Base-by-base conservation (phyloP, 2,113 vertebrate species). In the Corythaixoides concolor region DNA sequence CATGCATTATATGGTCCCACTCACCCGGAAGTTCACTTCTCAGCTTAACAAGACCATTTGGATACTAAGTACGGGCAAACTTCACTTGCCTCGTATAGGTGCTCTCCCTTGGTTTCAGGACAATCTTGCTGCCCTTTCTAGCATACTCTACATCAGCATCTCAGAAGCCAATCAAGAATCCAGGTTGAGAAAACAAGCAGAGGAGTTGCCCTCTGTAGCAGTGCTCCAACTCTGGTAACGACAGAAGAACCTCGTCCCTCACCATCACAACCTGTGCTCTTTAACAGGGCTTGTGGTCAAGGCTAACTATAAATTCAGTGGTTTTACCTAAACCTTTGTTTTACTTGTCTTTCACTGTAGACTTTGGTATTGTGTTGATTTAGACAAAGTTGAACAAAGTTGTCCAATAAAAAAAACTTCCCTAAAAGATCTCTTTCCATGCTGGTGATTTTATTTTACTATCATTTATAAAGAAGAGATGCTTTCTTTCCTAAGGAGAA, bases 241-340 rank as follows among this genome's bases (percentile, higher is more conserved):
- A 45, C 15, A 92, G 15, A 15, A 81, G 26, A 88, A 67, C 6
- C 9, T 10, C 17, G 11, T 20, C 18, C 68, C 35, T 70, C n/a
- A 59, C 13, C 19, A 50, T 11, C 74, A 75, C 12, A 8, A 62
- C 28, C 24, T 67, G 19, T 70, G 28, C 37, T 59, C 28, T 75
- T 49, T 12, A 75, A 66, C 8, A 76, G 6, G 22, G 3, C 4
- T 0, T 2, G 2, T 10, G 30, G 35, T 26, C 70, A 53, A 58
- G 24, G 4, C n/a, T 22, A 80, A 49, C 35, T 35, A 74, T 13
- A 63, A 78, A 68, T 63, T 63, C 69, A 87, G 43, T 7, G 8
- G 3, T n/a, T 84, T 77, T 80, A 78, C 26, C 28, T 32, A 85
- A 74, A 84, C 15, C 7, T 84, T 69, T 76, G 8, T 73, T 92